Conservation (phyloP, 2,888 invertebrate genomes). For the Panorpa germanica region DNA sequence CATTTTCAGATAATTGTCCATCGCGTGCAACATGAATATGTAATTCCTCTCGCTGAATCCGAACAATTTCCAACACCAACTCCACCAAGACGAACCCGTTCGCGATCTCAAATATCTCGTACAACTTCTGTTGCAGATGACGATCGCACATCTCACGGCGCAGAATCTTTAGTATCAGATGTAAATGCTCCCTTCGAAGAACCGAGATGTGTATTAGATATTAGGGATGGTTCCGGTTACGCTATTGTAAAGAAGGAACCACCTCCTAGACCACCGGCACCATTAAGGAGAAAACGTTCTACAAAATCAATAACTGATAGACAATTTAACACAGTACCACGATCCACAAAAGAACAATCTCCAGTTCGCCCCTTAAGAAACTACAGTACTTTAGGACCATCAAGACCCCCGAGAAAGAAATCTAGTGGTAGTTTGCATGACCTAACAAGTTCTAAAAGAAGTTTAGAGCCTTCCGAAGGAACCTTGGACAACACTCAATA, state of each 20-base stretch:
- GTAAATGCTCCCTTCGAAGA: conserved; percentile 21
- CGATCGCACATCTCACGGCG: conserved; percentile 50
- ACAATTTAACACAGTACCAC: conserved; percentile 51
- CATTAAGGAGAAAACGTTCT: conserved; percentile 34
- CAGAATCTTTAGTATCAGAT: conserved; percentile 41
- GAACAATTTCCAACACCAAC: conserved; percentile 34
- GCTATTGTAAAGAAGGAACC: conserved; percentile 56
- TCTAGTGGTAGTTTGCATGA: conserved; percentile 35
- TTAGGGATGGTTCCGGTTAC: conserved; percentile 42
- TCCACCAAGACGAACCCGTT: conserved; percentile 31
- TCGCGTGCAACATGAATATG: conserved; percentile 44
- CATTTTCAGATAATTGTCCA: conserved; percentile 39
- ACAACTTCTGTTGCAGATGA: conserved; percentile 41
- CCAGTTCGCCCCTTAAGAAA: conserved; percentile 39
- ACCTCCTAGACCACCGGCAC: conserved; percentile 38
- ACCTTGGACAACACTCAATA: conserved; percentile 44
- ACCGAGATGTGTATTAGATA: conserved; percentile 23
- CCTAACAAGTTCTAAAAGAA: no score
- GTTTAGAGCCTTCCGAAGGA: no score
- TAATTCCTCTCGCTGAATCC: conserved; percentile 33
- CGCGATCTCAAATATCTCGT: conserved; percentile 29
- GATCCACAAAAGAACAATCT: conserved; percentile 23
- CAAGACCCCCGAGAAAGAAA: conserved; percentile 39
- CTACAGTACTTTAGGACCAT: conserved; percentile 37
- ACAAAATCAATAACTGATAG: conserved; percentile 33